Conservation (phyloP, 2,888 invertebrate species). For the Agrochola circellaris region DNA sequence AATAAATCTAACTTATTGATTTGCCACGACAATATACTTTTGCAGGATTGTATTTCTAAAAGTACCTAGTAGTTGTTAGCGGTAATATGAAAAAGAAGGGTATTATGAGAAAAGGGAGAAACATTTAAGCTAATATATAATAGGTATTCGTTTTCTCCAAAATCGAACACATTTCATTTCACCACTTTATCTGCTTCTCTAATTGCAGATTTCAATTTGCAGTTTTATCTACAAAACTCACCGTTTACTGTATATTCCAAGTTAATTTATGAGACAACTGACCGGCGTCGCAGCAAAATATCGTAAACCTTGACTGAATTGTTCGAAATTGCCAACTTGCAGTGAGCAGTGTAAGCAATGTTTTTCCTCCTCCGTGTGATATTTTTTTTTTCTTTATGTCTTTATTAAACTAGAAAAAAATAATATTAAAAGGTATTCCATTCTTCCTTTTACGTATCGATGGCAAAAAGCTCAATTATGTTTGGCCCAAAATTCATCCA, state of each 20-base stretch:
- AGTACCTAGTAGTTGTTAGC: not conserved
- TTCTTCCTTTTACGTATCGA: not conserved
- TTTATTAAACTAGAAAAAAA: not conserved
- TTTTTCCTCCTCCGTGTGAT: not conserved
- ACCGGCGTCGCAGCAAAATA: not conserved
- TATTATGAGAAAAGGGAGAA: too few species aligned
- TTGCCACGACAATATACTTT: not conserved
- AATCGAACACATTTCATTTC: not conserved
- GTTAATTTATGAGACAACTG: not conserved
- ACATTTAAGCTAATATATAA: not conserved
- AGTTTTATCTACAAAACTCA: not conserved
- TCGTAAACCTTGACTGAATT: constrained; percentile 14
- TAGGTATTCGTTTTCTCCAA: not conserved
- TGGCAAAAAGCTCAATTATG: not conserved
- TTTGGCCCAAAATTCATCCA: not conserved
- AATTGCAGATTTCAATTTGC: not conserved
- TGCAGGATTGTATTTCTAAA: too few species aligned
- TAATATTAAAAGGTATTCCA: not conserved
- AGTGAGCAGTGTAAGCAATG: not conserved
- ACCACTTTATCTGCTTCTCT: not conserved
- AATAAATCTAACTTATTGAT: not conserved
- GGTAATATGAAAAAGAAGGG: too few species aligned
- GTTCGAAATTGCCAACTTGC: not conserved
- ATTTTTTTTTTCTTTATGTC: too few species aligned
- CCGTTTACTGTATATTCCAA: not conserved